Conservation (phyloP, 1,140 invertebrate species). For the Lepidurus apus region DNA sequence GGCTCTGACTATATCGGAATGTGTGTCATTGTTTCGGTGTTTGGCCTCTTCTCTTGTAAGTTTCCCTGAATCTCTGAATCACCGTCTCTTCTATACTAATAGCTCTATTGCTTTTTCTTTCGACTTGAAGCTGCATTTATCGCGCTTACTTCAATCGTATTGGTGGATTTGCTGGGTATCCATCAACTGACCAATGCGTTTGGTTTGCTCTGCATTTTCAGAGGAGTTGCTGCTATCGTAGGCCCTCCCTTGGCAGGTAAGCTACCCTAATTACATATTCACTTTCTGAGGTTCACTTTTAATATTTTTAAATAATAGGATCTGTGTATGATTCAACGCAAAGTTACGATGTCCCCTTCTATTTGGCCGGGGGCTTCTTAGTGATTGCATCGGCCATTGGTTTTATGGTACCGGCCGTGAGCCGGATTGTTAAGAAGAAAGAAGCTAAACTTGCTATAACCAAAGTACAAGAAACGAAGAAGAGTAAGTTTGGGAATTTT, state of each 20-base stretch:
- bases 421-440: slow-evolving; percentile 51
- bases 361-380: slow-evolving; percentile 83
- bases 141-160: slow-evolving; percentile 93
- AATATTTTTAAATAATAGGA: slow-evolving; percentile 55
- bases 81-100: slow-evolving; percentile 25
- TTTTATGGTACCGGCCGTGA: slow-evolving; percentile 72
- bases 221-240: slow-evolving; percentile 84
- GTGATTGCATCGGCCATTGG: slow-evolving; percentile 74
- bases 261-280: slow-evolving; percentile 50
- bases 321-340: slow-evolving; percentile 79
- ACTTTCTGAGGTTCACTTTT: slow-evolving; percentile 12
- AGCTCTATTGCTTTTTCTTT: slow-evolving; percentile 38
- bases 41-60: slow-evolving; percentile 94
- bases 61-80: slow-evolving; percentile 41
- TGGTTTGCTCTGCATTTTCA: slow-evolving; percentile 87
- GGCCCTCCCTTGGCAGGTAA: slow-evolving; percentile 59
- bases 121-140: slow-evolving; percentile 82
- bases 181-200: slow-evolving; percentile 96
- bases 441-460: slow-evolving; percentile 42
- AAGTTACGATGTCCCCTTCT: slow-evolving; percentile 83
- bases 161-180: slow-evolving; percentile 90
- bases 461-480: slow-evolving; percentile 36
- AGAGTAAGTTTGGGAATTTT: neutral
- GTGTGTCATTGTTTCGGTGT: slow-evolving; percentile 77
- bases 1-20: slow-evolving; percentile 70